Base-by-base conservation (phyloP, 2,888 invertebrate genomes). In the Drosophila setosimentum region DNA sequence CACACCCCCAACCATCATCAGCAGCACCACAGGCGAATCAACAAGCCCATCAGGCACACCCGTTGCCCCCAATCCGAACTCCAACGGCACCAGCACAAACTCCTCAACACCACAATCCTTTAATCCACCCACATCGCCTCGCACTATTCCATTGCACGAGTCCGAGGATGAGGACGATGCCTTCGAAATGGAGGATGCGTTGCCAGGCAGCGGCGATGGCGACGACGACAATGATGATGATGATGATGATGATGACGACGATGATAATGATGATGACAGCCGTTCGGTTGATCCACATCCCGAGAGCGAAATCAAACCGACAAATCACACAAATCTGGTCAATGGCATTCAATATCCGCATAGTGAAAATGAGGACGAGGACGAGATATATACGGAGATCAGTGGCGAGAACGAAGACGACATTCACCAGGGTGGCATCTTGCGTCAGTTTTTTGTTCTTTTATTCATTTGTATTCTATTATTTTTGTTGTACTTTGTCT, bases 391-490 rank as follows among this genome's bases (percentile, higher is more conserved):
- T 13, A 76, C 62, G 35, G 76, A 70, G 11, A 68, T 69, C 49
- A 72, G 21, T 16, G 57, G 16, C 50, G 64, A 82, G 59, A 86
- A 82, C 75, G 89, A 90, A 60, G 74, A 83, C 83, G 85, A 84
- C 37, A 64, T 5, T 18, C 62, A 88, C 78, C 80, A 21, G 83
- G 76, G 78, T 81, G 89, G 85, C 45, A 45, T 24, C 21, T 4
- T 45, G 91, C 89, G 92, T 92, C 92, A 92, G 92, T 92, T 87
- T 91, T 92, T 90, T 91, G 77, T 79, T 81, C 48, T 64, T 59
- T 27, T 57, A 40, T 67, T 69, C 67, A 54, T 80, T 59, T 53
- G 24, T 50, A 32, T 63, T 70, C 55, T 32, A 62, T 45, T 53
- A 24, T 67, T 59, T 29, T 63, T 62, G n/a, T 61, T 61, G 62